Base-by-base conservation (phyloP, 2,888 invertebrate species). In the Linnaemya tessellans region DNA sequence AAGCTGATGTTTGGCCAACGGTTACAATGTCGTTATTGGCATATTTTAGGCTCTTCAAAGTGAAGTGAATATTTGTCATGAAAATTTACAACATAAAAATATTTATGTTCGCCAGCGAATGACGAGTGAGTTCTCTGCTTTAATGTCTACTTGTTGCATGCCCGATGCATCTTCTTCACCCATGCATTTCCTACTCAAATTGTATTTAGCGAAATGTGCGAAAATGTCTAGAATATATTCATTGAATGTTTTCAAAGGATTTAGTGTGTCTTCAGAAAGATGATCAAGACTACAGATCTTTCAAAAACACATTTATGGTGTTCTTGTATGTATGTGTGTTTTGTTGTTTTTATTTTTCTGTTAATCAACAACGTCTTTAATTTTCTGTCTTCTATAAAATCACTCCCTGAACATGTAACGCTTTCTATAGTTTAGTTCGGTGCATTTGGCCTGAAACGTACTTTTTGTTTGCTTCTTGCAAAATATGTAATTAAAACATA, bases 41-140 rank as follows among this genome's bases (percentile, higher is more conserved):
- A 85, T 85, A 85, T 85, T 82, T 85, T 79, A 80, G 73, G 84
- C 68, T 81, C 78, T 81, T 81, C 81, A 84, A 81, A 81, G 81
- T 81, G 79, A 85, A 85, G 82, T 85, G 85, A 85, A 82, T 85
- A 85, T 85, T 85, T 83, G 85, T 85, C 85, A 82, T 71, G 85
- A 85, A 85, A 85, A 82, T 83, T 85, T 82, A 85, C 82, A 85
- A 82, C 80, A 71, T 46, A 75, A 80, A 85, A 85, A 75, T 79
- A 82, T 85, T 82, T 85, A 79, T 85, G 82, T 83, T 75, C 60
- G 70, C 74, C 70, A 62, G 67, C 62, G 70, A n/a, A n/a, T 79
- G 85, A 85, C 68, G 64, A 68, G 20, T 78, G 51, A 58, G 64
- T 71, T 60, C 60, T 13, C 43, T 49, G 20, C 18, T 18, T 64